Evolutionary conservation across 1,140 invertebrate genomes (phyloP).

Genomic region (Schmidtea mediterranea): DNA sequence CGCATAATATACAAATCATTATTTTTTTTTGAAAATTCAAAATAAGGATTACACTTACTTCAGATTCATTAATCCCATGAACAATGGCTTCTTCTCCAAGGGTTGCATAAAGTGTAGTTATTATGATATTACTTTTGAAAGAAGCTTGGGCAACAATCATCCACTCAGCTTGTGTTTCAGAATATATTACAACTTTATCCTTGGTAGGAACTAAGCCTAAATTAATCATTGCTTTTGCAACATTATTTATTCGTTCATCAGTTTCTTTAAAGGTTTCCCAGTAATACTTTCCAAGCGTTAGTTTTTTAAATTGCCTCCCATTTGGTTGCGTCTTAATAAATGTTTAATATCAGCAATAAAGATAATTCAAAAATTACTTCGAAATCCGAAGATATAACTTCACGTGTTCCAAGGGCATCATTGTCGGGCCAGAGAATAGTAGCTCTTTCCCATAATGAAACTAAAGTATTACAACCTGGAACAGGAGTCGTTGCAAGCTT

Average conservation of each 20-base stretch:
- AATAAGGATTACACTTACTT: slow-evolving; percentile 59
- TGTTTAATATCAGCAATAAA: neutral
- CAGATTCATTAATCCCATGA: slow-evolving; percentile 81
- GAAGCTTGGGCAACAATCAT: slow-evolving; percentile 70
- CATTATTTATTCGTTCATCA: slow-evolving; percentile 40
- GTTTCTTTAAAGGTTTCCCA: slow-evolving; percentile 63
- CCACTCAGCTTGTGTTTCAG: slow-evolving; percentile 88
- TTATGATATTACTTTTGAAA: slow-evolving; percentile 66
- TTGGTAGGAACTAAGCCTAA: slow-evolving; percentile 34
- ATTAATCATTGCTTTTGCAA: slow-evolving; percentile 33
- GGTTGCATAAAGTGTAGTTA: slow-evolving; percentile 85
- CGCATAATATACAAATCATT: too few species aligned
- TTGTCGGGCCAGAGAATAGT: slow-evolving; percentile 27
- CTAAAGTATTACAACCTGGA: slow-evolving; percentile 49
- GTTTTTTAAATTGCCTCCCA: slow-evolving; percentile 77
- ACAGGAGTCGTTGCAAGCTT: slow-evolving; percentile 16
- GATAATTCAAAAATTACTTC: slow-evolving; percentile 31
- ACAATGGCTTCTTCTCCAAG: slow-evolving; percentile 77
- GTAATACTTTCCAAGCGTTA: slow-evolving; percentile 45
- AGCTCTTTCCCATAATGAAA: slow-evolving; percentile 22
- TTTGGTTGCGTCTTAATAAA: slow-evolving; percentile 40
- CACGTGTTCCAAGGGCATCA: slow-evolving; percentile 57
- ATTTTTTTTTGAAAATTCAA: slow-evolving; percentile 20
- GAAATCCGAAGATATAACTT: slow-evolving; percentile 67
- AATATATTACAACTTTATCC: slow-evolving; percentile 62